phyloP scores from a whole-genome alignment of 2,797 vertebrate species.

The Sebastolobus altivelis region DNA sequence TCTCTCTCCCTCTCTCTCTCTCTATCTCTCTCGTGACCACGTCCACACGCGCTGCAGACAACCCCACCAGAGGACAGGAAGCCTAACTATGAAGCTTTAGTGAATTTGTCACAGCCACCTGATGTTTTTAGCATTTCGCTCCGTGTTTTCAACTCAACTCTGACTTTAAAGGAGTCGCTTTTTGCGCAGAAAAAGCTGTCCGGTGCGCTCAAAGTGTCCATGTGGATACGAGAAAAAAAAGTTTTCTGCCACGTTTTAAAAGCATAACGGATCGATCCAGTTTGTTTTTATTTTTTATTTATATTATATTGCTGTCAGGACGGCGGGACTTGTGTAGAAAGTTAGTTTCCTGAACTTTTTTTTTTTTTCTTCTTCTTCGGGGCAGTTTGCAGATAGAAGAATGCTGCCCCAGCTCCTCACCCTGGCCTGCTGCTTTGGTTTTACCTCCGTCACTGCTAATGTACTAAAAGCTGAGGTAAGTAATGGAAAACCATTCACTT shows the following conservation, averaged over 20 bases:
- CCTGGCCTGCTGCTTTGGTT: slow-evolving; percentile 74
- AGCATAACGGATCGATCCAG: slow-evolving; percentile 2
- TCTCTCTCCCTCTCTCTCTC: slow-evolving; percentile 42
- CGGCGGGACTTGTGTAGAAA: slow-evolving; percentile 16
- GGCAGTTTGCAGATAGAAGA: slow-evolving; percentile 55
- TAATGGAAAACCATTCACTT: slow-evolving; percentile 8
- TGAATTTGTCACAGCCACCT: slow-evolving; percentile 14
- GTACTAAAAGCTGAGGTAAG: slow-evolving; percentile 82
- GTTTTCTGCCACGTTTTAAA: slow-evolving; percentile 46
- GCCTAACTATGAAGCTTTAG: slow-evolving; percentile 51
- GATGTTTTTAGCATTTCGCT: slow-evolving; percentile 6
- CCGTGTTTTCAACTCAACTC: background rate
- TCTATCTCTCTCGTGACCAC: slow-evolving; percentile 59
- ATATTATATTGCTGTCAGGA: slow-evolving; percentile 3
- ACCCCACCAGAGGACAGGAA: slow-evolving; percentile 36
- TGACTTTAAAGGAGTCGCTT: slow-evolving; percentile 11
- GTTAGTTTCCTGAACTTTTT: slow-evolving; percentile 6
- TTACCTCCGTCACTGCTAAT: slow-evolving; percentile 71
- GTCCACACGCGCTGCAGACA: slow-evolving; percentile 70
- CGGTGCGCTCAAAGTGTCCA: slow-evolving; percentile 32
- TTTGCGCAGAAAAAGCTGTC: slow-evolving; percentile 11
- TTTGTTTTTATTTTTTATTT: background rate
- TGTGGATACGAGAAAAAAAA: slow-evolving; percentile 28
- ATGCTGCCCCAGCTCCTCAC: slow-evolving; percentile 80
- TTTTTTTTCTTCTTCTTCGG: background rate